These are phyloP conservation scores for Acanthurus leucopareius DNA, from an alignment of 2,797 vertebrate species.

Conservation along the genomic window DNA sequence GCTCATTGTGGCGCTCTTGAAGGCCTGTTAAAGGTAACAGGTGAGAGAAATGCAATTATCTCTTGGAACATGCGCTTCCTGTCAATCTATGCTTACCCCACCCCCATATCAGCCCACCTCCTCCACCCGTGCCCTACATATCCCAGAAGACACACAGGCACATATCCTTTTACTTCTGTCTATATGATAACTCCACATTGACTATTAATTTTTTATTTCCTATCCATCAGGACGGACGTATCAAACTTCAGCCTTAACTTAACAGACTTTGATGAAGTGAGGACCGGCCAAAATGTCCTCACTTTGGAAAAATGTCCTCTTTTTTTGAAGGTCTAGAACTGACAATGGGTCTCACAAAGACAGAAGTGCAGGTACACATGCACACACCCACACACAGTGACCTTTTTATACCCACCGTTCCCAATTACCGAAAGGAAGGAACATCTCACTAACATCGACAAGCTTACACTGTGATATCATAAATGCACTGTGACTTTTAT, in stretches of 20 bases:
- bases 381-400: constrained; percentile 61
- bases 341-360: constrained; percentile 43
- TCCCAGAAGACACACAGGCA: constrained; percentile 26
- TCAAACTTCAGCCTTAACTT: constrained; percentile 13
- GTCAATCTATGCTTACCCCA: constrained; percentile 58
- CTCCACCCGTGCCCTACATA: constrained; percentile 36
- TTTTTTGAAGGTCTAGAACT: constrained; percentile 16
- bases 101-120: constrained; percentile 39
- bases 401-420: constrained; percentile 80
- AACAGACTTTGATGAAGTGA: constrained; percentile 1
- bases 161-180: constrained; percentile 20
- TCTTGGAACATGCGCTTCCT: constrained; percentile 65
- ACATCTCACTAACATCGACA: constrained; percentile 71
- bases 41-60: constrained; percentile 87
- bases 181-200: constrained; percentile 22
- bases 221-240: background rate
- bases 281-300: constrained; percentile 23
- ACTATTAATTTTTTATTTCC: constrained; percentile 2
- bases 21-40: constrained; percentile 89
- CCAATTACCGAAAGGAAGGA: constrained; percentile 84
- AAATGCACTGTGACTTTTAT: constrained; percentile 77
- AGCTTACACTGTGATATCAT: constrained; percentile 72
- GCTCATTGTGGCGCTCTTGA: constrained; percentile 97
- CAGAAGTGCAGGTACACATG: constrained; percentile 27
- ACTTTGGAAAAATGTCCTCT: constrained; percentile 17